Conservation (phyloP, 2,888 invertebrate species). For the Lysandra coridon region DNA sequence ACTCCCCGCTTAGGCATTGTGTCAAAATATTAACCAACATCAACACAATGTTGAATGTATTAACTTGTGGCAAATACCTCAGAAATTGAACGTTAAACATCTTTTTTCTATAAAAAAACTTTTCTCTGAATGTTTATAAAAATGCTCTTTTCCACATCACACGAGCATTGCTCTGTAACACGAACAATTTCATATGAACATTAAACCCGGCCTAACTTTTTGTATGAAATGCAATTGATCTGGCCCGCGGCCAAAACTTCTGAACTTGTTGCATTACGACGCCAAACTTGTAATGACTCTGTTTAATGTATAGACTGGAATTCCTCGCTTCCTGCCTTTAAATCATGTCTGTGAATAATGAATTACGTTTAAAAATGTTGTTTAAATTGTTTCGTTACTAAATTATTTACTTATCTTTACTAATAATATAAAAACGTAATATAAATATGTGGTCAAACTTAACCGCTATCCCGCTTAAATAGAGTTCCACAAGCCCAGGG, state of each 20-base stretch:
- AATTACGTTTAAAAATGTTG: not conserved
- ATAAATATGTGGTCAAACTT: too few relatives aligned
- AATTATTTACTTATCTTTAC: too few relatives aligned
- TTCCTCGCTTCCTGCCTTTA: not conserved
- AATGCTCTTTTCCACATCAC: not conserved
- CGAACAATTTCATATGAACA: not conserved
- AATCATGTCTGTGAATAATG: not conserved
- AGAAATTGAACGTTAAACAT: too few relatives aligned
- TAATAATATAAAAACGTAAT: too few relatives aligned
- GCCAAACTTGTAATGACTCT: not conserved
- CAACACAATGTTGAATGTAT: too few relatives aligned
- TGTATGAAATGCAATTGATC: not conserved
- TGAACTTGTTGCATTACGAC: conserved; percentile 4
- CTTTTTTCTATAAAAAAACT: not conserved
- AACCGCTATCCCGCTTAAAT: too few relatives aligned
- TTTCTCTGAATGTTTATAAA: not conserved
- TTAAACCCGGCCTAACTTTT: conserved; percentile 3
- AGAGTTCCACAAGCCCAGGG: too few relatives aligned
- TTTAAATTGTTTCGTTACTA: too few relatives aligned
- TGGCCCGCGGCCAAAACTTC: not conserved
- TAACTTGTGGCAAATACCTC: too few relatives aligned
- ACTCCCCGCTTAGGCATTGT: too few relatives aligned
- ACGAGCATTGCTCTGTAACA: not conserved
- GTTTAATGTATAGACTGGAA: conserved; percentile 7
- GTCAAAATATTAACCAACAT: too few relatives aligned